Evolutionary conservation across 2,888 invertebrate species (phyloP), one percentile per base, ranked within the genome.

Genomic region (Pristionchus japonicus): DNA sequence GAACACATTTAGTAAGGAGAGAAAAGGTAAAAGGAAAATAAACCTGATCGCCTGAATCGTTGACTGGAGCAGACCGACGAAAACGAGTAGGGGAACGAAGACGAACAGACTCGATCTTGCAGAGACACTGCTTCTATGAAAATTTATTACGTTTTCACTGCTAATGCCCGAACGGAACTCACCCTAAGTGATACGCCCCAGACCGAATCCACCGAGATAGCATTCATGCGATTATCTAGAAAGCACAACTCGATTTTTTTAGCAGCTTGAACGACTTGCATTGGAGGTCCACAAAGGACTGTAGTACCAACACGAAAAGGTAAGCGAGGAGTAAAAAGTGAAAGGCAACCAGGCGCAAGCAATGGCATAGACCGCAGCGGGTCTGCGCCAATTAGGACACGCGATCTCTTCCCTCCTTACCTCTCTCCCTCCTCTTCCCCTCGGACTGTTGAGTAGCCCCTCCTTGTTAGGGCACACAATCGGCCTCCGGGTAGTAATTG

Each of bases 391-490:
- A 70, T 70, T 70, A 70, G 37, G 37, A 31, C 70, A 4, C 70
- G 17, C 20, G 37, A 23, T 67, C 64, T 34, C 31, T 31, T 15
- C 64, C 64, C 64, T 15, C 64, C 64, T 67, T 67, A 34, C 64
- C 64, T 67, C 17, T 31, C 64, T 67, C 23, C 23, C 37, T 17
- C 40, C 27, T 7, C 67, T 23, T 15, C 37, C 3, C 70, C 31
- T 37, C 37, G 70, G 70, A 70, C 70, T 40, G 70, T 70, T 70
- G 70, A 70, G 70, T 70, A 70, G 77, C 77, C 15, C 77, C 77
- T n/a, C 77, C 77, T 77, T 77, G 77, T 77, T 77, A 77, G 77
- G 77, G 27, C 77, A 77, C n/a, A n/a, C 43, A 70, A 70, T 70
- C 37, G 70, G 3, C 57, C 52, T 20, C 57, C 57, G 57, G 57